Conservation (phyloP, 2,888 invertebrate species). For the Selenia dentaria region DNA sequence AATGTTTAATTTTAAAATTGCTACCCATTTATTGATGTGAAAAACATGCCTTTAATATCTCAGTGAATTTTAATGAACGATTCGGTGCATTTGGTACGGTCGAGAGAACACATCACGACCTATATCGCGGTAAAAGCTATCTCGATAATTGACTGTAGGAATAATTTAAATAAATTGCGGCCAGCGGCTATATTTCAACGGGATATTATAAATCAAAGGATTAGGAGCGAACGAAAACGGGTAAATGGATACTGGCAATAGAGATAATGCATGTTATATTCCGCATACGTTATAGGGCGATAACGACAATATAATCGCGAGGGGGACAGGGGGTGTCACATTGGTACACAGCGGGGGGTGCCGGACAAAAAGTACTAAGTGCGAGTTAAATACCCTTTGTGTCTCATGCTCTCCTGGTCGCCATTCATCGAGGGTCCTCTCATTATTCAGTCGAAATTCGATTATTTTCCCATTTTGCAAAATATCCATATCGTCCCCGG, state of each 20-base stretch:
- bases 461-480: constrained; percentile 83
- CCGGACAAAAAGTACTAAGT: constrained; percentile 81
- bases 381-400: constrained; percentile 84
- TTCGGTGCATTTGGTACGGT: constrained; percentile 43
- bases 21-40: constrained; percentile 38
- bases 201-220: constrained; percentile 82
- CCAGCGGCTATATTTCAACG: constrained; percentile 73
- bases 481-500: constrained; percentile 82
- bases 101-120: constrained; percentile 50
- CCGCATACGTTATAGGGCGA: constrained; percentile 81
- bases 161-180: constrained; percentile 82
- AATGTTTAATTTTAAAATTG: constrained; percentile 40
- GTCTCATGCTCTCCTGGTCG: constrained; percentile 63
- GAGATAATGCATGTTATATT: constrained; percentile 78
- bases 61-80: constrained; percentile 44
- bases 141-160: constrained; percentile 80
- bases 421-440: constrained; percentile 78
- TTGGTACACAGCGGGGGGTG: constrained; percentile 56
- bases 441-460: constrained; percentile 83
- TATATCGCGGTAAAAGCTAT: constrained; percentile 69
- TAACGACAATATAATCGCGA: constrained; percentile 78
- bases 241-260: constrained; percentile 78
- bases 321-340: constrained; percentile 46
- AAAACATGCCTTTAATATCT: constrained; percentile 43
- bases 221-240: constrained; percentile 62